Percentiles rank a stretch among this genome's conserved stretches.
phyloP scores from a whole-genome alignment of 2,113 vertebrate genomes.

The Malurus alboscapulatus region DNA sequence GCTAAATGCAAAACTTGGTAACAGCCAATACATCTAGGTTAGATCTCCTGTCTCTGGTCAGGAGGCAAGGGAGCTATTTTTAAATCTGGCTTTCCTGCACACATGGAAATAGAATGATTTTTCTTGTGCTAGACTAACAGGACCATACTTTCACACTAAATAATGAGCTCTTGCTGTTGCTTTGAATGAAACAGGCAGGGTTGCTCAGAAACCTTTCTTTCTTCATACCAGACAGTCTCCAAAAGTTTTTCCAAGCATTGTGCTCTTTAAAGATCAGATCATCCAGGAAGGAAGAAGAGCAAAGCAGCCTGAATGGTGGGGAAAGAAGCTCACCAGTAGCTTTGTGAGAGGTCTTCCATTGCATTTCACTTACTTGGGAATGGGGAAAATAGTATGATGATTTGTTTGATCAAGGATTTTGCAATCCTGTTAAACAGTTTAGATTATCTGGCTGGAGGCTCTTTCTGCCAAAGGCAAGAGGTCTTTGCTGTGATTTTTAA shows the following conservation, averaged over 20 bases:
- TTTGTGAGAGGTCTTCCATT: not conserved
- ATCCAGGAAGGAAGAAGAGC: not conserved
- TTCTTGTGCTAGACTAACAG: not conserved
- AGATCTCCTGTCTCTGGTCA: not conserved
- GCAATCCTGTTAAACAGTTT: not conserved
- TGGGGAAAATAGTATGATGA: not conserved
- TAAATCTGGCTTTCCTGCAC: constrained; percentile 9
- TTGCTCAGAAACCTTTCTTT: not conserved
- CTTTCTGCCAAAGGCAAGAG: not conserved
- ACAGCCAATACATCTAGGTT: not conserved
- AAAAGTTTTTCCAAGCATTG: not conserved
- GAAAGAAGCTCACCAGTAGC: not conserved
- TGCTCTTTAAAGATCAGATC: not conserved
- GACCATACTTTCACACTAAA: not conserved
- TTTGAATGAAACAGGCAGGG: not conserved
- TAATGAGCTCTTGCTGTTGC: not conserved
- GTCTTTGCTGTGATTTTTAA: not conserved
- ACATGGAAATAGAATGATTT: not conserved
- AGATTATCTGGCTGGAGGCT: not conserved
- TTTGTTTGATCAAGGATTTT: not conserved
- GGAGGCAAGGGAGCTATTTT: constrained; percentile 26
- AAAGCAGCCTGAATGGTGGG: not conserved
- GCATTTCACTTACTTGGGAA: not conserved
- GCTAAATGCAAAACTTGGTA: not conserved
- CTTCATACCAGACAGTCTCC: not conserved